Conservation (phyloP, 2,797 vertebrate species). For the Sebastes hubbsi region DNA sequence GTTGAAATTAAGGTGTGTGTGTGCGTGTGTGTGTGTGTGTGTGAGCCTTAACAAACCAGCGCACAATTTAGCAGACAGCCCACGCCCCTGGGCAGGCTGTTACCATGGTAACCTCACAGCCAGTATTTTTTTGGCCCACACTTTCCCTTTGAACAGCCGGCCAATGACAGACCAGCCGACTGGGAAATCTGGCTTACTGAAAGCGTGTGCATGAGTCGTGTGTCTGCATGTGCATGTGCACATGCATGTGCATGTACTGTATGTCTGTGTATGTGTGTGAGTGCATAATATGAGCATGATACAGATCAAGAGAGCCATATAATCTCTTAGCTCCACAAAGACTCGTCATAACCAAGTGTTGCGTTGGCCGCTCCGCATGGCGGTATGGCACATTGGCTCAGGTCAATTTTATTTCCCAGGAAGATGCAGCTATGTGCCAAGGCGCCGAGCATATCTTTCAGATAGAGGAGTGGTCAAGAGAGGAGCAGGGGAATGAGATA, state of each 20-base stretch:
- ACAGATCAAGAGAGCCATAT: constrained; percentile 46
- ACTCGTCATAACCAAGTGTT: constrained; percentile 23
- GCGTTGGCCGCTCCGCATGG: constrained; percentile 26
- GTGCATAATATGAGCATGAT: constrained; percentile 31
- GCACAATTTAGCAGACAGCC: constrained; percentile 78
- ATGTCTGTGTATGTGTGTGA: neutral
- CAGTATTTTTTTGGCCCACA: constrained; percentile 73
- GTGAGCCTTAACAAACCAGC: constrained; percentile 62
- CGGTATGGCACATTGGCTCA: constrained; percentile 34
- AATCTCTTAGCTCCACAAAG: constrained; percentile 41
- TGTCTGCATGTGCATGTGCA: constrained; percentile 15
- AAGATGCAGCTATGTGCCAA: constrained; percentile 42
- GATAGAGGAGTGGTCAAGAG: constrained; percentile 38
- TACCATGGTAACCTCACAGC: constrained; percentile 79
- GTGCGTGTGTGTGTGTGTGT: constrained; percentile 8
- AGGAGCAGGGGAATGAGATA: constrained; percentile 8
- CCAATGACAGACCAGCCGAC: constrained; percentile 77
- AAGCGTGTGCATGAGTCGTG: constrained; percentile 38
- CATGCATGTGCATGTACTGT: neutral
- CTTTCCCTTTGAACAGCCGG: constrained; percentile 78
- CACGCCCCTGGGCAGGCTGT: constrained; percentile 78
- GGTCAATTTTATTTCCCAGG: constrained; percentile 56
- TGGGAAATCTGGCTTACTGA: constrained; percentile 73
- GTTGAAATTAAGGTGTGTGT: constrained; percentile 49
- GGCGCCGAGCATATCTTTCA: constrained; percentile 33